phyloP scores from a whole-genome alignment of 2,113 vertebrate species.

The Andinoacara biseriatus region DNA sequence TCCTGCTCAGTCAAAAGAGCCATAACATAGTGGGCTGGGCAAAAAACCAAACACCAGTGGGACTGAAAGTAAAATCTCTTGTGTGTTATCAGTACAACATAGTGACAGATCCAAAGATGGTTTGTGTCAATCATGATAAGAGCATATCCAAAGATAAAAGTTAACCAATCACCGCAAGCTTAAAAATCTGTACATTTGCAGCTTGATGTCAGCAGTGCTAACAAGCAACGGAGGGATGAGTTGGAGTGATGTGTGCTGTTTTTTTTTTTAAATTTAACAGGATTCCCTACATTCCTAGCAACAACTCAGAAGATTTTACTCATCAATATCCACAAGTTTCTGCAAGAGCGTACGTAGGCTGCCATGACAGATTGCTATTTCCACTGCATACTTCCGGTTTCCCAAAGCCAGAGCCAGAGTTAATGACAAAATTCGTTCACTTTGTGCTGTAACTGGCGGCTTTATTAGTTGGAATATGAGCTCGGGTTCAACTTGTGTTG shows the following conservation, averaged over 20 bases:
- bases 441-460: too few relatives aligned
- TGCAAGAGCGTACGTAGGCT: too few relatives aligned
- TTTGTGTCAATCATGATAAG: neutral
- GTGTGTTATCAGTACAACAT: neutral
- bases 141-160: constrained; percentile 1
- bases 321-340: too few relatives aligned
- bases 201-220: neutral
- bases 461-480: too few relatives aligned
- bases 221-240: neutral
- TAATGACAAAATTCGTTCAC: too few relatives aligned
- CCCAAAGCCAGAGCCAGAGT: too few relatives aligned
- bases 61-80: neutral
- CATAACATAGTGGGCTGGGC: neutral
- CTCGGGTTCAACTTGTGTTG: too few relatives aligned
- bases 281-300: neutral
- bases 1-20: constrained; percentile 27
- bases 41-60: neutral
- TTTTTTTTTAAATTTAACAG: neutral
- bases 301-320: neutral
- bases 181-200: neutral
- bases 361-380: too few relatives aligned
- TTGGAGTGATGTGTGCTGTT: neutral
- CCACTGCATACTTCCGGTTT: too few relatives aligned
- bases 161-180: neutral
- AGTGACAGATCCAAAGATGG: constrained; percentile 1